phyloP scores from a whole-genome alignment of 1,140 invertebrate genomes.

The fruit fly (Drosophila melanogaster) region DNA sequence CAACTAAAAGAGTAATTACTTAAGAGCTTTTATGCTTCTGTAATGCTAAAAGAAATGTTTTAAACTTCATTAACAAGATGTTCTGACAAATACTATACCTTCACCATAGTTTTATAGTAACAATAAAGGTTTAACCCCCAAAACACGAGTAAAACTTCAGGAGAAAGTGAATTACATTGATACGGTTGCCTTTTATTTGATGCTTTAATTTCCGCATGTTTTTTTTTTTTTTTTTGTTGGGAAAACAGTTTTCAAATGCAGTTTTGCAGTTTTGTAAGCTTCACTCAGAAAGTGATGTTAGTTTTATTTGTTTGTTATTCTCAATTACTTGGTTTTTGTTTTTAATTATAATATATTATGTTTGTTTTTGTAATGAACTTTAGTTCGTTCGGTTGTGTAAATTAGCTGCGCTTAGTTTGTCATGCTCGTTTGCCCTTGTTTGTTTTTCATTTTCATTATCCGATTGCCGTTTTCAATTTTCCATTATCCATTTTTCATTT shows the following conservation, averaged over 20 bases:
- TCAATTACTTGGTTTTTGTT: conserved; percentile 34
- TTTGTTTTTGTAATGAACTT: conserved; percentile 60
- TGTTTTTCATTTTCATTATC: conserved; percentile 49
- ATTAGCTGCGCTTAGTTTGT: conserved; percentile 75
- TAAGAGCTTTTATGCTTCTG: background rate
- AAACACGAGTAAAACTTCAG: conserved; percentile 20
- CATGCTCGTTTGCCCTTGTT: conserved; percentile 58
- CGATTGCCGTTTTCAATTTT: conserved; percentile 20
- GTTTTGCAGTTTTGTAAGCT: conserved; percentile 66
- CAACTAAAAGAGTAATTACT: background rate
- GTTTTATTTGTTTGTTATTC: conserved; percentile 35
- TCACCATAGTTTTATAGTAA: background rate
- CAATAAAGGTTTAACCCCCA: background rate
- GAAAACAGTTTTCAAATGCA: conserved; percentile 70
- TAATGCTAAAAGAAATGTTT: too few species aligned
- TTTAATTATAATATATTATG: conserved; percentile 51
- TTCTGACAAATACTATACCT: background rate
- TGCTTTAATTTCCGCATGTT: conserved; percentile 63
- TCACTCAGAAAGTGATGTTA: conserved; percentile 54
- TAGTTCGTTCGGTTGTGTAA: conserved; percentile 58
- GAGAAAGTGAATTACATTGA: conserved; percentile 55
- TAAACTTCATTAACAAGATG: too few species aligned
- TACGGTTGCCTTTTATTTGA: conserved; percentile 76
- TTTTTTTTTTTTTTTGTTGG: conserved; percentile 42
- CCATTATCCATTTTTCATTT: conserved; percentile 25